Evolutionary conservation across 1,140 invertebrate genomes (phyloP).

Genomic region (Zophobas atratus): DNA sequence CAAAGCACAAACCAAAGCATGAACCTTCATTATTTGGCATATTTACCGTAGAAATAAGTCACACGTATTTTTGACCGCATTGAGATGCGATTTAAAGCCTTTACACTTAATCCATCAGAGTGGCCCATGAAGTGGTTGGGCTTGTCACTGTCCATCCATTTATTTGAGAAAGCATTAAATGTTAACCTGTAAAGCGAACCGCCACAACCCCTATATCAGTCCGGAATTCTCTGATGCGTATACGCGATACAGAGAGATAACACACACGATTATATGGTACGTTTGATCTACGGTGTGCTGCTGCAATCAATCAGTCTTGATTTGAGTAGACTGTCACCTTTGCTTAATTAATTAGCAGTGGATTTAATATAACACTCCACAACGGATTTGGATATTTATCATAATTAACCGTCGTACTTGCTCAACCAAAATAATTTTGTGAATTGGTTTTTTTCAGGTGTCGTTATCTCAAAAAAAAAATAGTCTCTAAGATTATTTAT

Average conservation of each 20-base stretch:
- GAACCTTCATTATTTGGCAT: too few species aligned
- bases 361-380: constrained; percentile 3
- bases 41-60: neutral
- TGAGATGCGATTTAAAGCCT: neutral
- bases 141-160: constrained; percentile 38
- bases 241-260: constrained; percentile 36
- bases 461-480: too few species aligned
- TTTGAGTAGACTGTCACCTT: constrained; percentile 40
- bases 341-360: constrained; percentile 18
- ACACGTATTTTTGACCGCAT: neutral
- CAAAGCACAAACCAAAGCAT: too few species aligned
- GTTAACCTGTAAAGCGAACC: constrained; percentile 35
- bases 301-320: constrained; percentile 34
- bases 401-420: too few species aligned
- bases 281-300: constrained; percentile 29
- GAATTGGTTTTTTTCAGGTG: too few species aligned
- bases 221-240: constrained; percentile 31
- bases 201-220: constrained; percentile 17
- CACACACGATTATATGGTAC: constrained; percentile 39
- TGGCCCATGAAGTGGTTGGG: constrained; percentile 25
- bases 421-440: too few species aligned
- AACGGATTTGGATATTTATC: too few species aligned
- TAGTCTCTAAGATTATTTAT: too few species aligned
- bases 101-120: constrained; percentile 29
- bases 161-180: constrained; percentile 25